Percentiles rank a stretch among this genome's conserved stretches.
Evolutionary conservation across 1,140 invertebrate species (phyloP).

Genomic region (Oryctes rhinoceros): DNA sequence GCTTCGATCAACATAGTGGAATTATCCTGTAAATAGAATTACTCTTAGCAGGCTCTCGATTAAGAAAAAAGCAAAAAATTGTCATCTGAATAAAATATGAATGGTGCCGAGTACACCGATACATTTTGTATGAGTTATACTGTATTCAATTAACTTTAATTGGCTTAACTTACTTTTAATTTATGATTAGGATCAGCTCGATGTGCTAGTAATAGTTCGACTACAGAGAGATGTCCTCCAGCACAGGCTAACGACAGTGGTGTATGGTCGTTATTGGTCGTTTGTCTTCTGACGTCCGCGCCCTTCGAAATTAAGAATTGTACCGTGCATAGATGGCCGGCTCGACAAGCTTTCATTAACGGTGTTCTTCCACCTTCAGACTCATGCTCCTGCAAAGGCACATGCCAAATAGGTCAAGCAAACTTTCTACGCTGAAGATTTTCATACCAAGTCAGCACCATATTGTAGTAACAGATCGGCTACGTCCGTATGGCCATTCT

Average conservation of each 20-base stretch:
- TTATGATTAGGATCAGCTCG: slow-evolving; percentile 96
- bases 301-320: slow-evolving; percentile 94
- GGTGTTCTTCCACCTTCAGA: slow-evolving; percentile 95
- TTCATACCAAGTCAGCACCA: slow-evolving; percentile 84
- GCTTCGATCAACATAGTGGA: slow-evolving; percentile 99
- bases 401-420: neutral
- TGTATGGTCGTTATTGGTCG: slow-evolving; percentile 98
- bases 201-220: slow-evolving; percentile 88
- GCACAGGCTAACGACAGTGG: slow-evolving; percentile 96
- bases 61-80: slow-evolving; percentile 44
- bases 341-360: slow-evolving; percentile 98
- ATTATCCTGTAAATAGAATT: slow-evolving; percentile 75
- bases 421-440: no score
- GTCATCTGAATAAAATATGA: neutral
- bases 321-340: slow-evolving; percentile 98
- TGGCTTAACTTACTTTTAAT: slow-evolving; percentile 73
- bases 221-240: slow-evolving; percentile 91
- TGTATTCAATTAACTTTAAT: slow-evolving; percentile 40
- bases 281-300: slow-evolving; percentile 93
- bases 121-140: no score
- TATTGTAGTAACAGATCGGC: slow-evolving; percentile 87
- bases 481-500: slow-evolving; percentile 96
- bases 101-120: no score
- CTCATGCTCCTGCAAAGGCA: slow-evolving; percentile 78
- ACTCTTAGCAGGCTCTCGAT: no score